Conservation (phyloP, 2,113 vertebrate species). For the Octodon degus region DNA sequence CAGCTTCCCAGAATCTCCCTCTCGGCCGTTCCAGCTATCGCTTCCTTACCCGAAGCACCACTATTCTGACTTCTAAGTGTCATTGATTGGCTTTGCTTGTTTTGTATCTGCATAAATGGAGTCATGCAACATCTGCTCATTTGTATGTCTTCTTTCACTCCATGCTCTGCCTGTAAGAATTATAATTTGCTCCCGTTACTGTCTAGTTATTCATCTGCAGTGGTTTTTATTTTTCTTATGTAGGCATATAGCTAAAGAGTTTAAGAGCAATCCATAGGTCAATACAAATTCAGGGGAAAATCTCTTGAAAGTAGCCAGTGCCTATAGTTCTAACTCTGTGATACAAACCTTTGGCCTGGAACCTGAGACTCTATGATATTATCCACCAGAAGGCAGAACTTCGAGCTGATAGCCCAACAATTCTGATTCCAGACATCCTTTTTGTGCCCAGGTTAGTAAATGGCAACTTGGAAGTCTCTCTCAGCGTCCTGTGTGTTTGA, state of each 20-base stretch:
- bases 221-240: neutral
- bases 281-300: neutral
- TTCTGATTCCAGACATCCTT: neutral
- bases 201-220: neutral
- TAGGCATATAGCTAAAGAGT: neutral
- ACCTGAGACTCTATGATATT: constrained; percentile 10
- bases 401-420: neutral
- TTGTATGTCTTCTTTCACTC: neutral
- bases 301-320: neutral
- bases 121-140: neutral
- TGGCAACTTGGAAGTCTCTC: neutral
- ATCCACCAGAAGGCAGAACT: neutral
- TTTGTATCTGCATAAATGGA: neutral
- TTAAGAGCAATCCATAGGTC: neutral
- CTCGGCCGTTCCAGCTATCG: neutral
- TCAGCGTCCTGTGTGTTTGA: neutral
- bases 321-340: constrained; percentile 18
- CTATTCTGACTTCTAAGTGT: neutral
- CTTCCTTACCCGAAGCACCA: neutral
- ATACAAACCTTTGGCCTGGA: neutral
- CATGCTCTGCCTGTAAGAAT: neutral
- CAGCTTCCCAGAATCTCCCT: neutral
- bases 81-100: neutral
- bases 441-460: neutral
- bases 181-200: neutral